phyloP scores from a whole-genome alignment of 2,797 vertebrate genomes.

The Urosaurus nigricauda region DNA sequence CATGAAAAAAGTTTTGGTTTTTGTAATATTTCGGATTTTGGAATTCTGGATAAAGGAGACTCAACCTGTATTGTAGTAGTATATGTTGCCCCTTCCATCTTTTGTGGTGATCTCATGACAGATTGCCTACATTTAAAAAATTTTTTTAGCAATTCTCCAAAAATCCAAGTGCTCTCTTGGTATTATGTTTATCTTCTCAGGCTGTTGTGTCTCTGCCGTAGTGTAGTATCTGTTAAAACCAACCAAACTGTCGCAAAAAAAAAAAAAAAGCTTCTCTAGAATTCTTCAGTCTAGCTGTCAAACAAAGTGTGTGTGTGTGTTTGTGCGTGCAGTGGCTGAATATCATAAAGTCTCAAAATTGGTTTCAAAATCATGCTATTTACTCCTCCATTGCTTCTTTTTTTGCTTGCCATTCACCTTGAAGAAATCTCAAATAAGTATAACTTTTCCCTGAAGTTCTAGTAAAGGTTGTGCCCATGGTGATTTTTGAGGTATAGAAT shows the following conservation, averaged over 20 bases:
- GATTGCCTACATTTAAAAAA: not conserved
- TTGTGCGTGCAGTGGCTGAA: no score
- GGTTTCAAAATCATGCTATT: not conserved
- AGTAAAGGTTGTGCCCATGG: not conserved
- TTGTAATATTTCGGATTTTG: no score
- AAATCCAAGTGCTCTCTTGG: not conserved
- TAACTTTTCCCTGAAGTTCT: not conserved
- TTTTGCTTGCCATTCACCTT: not conserved
- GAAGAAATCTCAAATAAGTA: no score
- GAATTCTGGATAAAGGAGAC: no score
- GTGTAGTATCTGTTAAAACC: no score
- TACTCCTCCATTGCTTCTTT: not conserved
- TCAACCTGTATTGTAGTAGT: no score
- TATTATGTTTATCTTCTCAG: not conserved
- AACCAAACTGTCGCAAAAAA: not conserved
- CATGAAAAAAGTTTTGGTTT: no score
- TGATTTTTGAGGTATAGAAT: not conserved
- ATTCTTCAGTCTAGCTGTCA: not conserved
- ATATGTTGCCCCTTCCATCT: not conserved
- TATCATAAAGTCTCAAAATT: not conserved
- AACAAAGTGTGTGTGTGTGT: not conserved
- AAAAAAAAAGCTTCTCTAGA: not conserved
- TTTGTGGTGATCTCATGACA: not conserved
- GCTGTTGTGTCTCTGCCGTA: no score
- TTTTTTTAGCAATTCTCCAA: not conserved